A percentile compares a stretch with the other conserved stretches of the same genome.
These are phyloP conservation scores for Ceratina japonica DNA, from an alignment of 1,140 invertebrate species.

Conservation along the genomic window DNA sequence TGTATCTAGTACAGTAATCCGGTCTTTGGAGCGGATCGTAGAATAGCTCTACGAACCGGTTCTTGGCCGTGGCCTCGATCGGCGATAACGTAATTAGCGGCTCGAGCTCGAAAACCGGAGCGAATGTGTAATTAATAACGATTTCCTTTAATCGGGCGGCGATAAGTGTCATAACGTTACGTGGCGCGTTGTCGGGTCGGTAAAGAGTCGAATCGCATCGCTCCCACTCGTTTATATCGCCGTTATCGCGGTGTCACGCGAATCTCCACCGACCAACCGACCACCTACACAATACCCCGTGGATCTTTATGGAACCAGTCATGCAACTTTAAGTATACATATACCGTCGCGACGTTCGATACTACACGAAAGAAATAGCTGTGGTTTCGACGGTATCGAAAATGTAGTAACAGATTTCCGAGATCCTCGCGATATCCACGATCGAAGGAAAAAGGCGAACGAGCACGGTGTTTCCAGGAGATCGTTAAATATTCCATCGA, in stretches of 20 bases:
- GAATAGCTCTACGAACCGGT: slow-evolving; percentile 15
- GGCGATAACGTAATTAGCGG: slow-evolving; percentile 11
- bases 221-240: not conserved
- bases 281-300: not conserved
- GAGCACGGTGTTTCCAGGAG: no score
- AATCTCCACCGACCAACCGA: slow-evolving; percentile 3
- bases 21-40: slow-evolving; percentile 7
- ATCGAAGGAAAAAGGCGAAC: no score
- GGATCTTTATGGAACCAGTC: slow-evolving; percentile 3
- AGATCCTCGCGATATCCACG: no score
- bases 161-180: slow-evolving; percentile 23
- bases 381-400: no score
- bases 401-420: no score
- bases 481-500: not conserved
- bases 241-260: slow-evolving; percentile 31
- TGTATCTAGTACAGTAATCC: slow-evolving; percentile 7
- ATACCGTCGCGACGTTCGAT: no score
- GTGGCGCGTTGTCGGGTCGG: not conserved
- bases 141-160: slow-evolving; percentile 40
- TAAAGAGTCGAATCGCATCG: not conserved
- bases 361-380: no score
- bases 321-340: no score
- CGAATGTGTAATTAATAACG: slow-evolving; percentile 48
- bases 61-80: slow-evolving; percentile 28
- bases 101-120: not conserved